A percentile compares a stretch with the other conserved stretches of the same genome.
Evolutionary conservation across 1,140 invertebrate species (phyloP).

Genomic region (Penaeus chinensis): DNA sequence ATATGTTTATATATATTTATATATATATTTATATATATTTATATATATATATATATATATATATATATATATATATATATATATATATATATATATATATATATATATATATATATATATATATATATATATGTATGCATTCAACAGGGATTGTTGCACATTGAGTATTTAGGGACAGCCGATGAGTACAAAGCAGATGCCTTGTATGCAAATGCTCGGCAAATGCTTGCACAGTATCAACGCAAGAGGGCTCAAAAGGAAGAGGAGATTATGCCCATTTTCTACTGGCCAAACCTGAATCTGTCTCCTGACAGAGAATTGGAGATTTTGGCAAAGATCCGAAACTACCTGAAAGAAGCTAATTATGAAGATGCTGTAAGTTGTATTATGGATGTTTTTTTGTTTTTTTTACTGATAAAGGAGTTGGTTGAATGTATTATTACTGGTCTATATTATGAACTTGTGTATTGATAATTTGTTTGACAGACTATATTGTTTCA

Average conservation of each 20-base stretch:
- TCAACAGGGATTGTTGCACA: no score
- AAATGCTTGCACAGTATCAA: constrained; percentile 50
- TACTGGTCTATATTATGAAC: not conserved
- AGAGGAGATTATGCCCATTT: constrained; percentile 37
- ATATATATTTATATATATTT: no score
- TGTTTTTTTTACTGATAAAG: not conserved
- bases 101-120: no score
- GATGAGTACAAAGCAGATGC: constrained; percentile 13
- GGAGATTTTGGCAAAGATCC: constrained; percentile 19
- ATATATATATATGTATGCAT: no score
- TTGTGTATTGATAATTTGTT: not conserved
- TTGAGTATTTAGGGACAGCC: no score
- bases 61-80: no score
- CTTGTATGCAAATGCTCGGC: constrained; percentile 51
- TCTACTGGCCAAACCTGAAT: constrained; percentile 47
- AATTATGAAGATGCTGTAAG: constrained; percentile 45
- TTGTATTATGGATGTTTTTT: not conserved
- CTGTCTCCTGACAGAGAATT: constrained; percentile 49
- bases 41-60: no score
- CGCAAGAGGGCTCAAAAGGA: constrained; percentile 49
- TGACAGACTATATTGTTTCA: not conserved
- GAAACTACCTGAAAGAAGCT: constrained; percentile 26
- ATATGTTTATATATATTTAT: no score
- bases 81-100: no score
- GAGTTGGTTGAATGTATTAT: not conserved